Conservation (phyloP, 2,797 vertebrate species). For the Diplodus puntazzo region DNA sequence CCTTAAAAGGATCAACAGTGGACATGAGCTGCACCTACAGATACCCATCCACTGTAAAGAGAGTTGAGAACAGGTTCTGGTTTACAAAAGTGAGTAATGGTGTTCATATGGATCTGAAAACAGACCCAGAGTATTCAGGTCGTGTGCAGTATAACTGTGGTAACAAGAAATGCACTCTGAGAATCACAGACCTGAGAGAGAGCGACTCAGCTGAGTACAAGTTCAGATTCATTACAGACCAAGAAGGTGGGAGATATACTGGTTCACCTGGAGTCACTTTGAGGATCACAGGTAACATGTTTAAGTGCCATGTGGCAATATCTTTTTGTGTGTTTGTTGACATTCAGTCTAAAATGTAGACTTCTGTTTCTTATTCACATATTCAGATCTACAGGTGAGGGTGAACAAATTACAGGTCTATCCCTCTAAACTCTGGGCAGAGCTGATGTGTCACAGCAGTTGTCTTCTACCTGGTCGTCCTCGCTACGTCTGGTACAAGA, state of each 20-base stretch:
- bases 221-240: conserved; percentile 46
- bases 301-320: no score
- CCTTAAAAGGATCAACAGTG: background rate
- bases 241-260: fast-evolving
- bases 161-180: background rate
- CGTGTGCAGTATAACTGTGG: background rate
- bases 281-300: conserved; percentile 1
- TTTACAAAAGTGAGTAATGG: no score
- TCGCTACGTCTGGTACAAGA: no score
- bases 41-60: background rate
- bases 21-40: background rate
- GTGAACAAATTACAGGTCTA: background rate
- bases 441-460: no score
- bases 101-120: no score
- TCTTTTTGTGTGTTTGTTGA: background rate
- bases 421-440: no score
- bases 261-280: conserved; percentile 18
- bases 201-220: conserved; percentile 49
- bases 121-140: no score
- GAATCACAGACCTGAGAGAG: conserved; percentile 40
- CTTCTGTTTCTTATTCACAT: background rate
- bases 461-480: no score
- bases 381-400: conserved; percentile 10
- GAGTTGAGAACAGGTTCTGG: no score
- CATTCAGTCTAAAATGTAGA: no score